Base-by-base conservation (phyloP, 2,888 invertebrate species). In the Scrobipalpa costella region DNA sequence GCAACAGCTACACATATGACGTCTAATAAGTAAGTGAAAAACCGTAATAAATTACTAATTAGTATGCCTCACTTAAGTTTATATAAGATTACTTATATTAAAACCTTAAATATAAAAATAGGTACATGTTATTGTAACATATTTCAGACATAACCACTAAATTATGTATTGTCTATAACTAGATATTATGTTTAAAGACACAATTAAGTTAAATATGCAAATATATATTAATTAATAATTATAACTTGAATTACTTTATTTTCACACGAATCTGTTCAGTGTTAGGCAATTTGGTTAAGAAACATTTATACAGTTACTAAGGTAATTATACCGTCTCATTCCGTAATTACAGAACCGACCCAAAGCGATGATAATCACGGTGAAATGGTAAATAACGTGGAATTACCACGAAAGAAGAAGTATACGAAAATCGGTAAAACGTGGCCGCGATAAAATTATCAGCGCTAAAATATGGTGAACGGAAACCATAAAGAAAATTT, bases 401-500 rank as follows among this genome's bases (percentile, higher is more conserved):
- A 44, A 44, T 58, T 58, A 44, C 58, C 17, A 33, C 38, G 27
- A 66, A 66, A 66, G 65, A 67, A 67, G 63, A 73, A 74, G 70
- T 77, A 77, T 78, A 79, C 84, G 80, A 76, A 84, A 83, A 81
- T 80, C 78, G 74, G 75, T 69, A 77, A 79, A 85, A 82, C 75
- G 78, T 75, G 79, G 77, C 73, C 73, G 76, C 79, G 83, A 80
- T 84, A 80, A 84, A 84, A 85, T 85, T 83, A 79, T 81, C 80
- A 74, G 75, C 72, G 77, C 77, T 83, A 84, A 89, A 88, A 83
- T 88, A 88, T 86, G 81, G 81, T 79, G 75, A 76, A 83, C 83
- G 88, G 88, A 88, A 85, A 81, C 76, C 80, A 81, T 88, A 86
- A 87, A 85, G 80, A 84, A 86, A 83, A 85, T 88, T 84, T 83